Evolutionary conservation across 2,797 vertebrate species (phyloP), one percentile per base, ranked within the genome.

Genomic region (Salarias fasciatus): DNA sequence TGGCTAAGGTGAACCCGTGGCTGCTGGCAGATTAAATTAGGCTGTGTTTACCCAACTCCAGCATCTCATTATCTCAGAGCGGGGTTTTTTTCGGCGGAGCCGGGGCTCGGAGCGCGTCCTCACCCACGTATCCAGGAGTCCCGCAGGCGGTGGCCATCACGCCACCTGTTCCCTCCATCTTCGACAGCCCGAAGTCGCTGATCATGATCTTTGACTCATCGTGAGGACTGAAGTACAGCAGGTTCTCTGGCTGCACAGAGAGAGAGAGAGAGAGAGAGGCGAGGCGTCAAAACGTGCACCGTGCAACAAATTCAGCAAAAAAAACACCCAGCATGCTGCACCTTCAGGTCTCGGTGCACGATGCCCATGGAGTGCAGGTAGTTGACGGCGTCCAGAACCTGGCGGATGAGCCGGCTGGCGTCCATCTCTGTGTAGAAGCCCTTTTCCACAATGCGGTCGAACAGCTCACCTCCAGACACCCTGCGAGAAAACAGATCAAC

Each of bases 171-270:
- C 95, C 94, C 75, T 98, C 96, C 96, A 98, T 98, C 86, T 98
- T 98, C 0, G 96, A 98, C 78, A 98, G 75, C 35, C 96, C 96
- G 15, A 98, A 98, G 92, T 98, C 96, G 76, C 96, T 98, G 91
- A 98, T 98, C 96, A 98, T 98, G 85, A 98, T 98, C 90, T 98
- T 98, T 44, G 96, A 97, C 50, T 97, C 96, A 51, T 97, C 95
- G 3, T 95, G 95, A 71, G 95, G 95, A 73, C 95, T 97, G 83
- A 96, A 98, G 90, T 98, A 98, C 33, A 98, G 86, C 12, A 98
- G 89, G 71, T 98, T 98, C 89, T 98, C 96, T 0, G 96, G 96
- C 97, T 98, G 77, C 4, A n/a, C n/a, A n/a, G n/a, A n/a, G n/a
- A n/a, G n/a, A n/a, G n/a, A n/a, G n/a, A n/a, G n/a, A n/a, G 3